These are phyloP conservation scores for Pycnonotus jocosus DNA, from an alignment of 2,113 vertebrate species.

Conservation along the genomic window DNA sequence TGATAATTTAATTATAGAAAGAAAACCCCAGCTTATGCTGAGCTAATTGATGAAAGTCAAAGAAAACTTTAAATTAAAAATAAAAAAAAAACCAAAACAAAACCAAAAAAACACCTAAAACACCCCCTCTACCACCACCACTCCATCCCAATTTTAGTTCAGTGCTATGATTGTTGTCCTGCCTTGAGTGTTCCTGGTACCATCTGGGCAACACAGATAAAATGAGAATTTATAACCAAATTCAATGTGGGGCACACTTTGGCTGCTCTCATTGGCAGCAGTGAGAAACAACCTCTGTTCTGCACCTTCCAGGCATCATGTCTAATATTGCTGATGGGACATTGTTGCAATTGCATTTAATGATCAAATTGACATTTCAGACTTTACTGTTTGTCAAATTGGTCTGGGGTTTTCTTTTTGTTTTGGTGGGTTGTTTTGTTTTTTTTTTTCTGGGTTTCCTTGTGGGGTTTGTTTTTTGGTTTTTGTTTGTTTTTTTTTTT, in stretches of 20 bases:
- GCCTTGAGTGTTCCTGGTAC: not conserved
- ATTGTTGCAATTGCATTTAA: not conserved
- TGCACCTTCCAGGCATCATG: not conserved
- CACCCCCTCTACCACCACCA: rapidly evolving
- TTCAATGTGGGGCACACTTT: too few species aligned
- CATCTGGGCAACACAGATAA: not conserved
- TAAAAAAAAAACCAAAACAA: rapidly evolving
- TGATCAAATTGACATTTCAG: not conserved
- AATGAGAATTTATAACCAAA: not conserved
- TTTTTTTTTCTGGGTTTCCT: not conserved
- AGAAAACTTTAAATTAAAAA: not conserved
- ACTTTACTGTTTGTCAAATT: not conserved
- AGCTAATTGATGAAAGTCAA: not conserved
- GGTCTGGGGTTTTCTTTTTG: not conserved
- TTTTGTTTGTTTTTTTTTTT: not conserved
- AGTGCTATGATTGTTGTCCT: not conserved
- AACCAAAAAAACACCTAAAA: too few species aligned
- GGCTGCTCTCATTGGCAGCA: not conserved
- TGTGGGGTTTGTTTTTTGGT: too few species aligned
- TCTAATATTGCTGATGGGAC: not conserved
- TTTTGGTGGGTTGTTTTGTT: not conserved
- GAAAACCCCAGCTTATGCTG: not conserved
- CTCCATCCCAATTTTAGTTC: not conserved
- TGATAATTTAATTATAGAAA: not conserved
- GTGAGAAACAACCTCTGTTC: not conserved